phyloP scores from a whole-genome alignment of 2,797 vertebrate species.

The Apodemus agrarius region DNA sequence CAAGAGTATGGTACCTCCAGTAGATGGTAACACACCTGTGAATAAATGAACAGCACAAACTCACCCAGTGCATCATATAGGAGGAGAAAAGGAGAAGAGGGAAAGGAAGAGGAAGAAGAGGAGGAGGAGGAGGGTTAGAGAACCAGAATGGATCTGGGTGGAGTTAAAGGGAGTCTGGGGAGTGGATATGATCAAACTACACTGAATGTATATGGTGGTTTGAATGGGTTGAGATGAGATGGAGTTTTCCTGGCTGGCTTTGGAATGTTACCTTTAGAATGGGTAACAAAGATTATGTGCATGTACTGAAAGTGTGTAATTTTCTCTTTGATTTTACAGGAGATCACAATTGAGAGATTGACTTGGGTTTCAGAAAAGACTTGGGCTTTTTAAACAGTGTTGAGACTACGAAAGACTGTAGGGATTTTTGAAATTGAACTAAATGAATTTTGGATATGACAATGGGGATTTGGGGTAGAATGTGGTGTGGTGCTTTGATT shows the following conservation, averaged over 20 bases:
- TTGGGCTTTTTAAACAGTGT: neutral
- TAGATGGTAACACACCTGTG: neutral
- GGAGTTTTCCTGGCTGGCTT: neutral
- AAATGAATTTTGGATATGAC: neutral
- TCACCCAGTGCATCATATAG: neutral
- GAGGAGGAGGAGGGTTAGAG: neutral
- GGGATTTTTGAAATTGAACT: neutral
- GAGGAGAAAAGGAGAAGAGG: neutral
- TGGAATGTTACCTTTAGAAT: neutral
- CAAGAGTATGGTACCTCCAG: neutral
- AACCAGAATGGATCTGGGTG: neutral
- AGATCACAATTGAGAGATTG: neutral
- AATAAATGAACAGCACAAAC: neutral
- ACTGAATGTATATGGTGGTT: neutral
- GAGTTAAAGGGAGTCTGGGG: neutral
- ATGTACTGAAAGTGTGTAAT: neutral
- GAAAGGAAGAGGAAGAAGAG: neutral
- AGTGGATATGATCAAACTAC: neutral
- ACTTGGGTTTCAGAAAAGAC: neutral
- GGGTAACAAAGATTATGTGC: neutral
- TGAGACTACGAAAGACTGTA: neutral
- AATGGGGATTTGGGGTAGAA: neutral
- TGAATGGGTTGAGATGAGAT: neutral
- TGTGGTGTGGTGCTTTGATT: neutral
- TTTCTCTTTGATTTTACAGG: neutral